Percentiles rank a stretch among this genome's conserved stretches.
Conservation (phyloP, 2,797 vertebrate genomes). For the Dallia pectoralis region DNA sequence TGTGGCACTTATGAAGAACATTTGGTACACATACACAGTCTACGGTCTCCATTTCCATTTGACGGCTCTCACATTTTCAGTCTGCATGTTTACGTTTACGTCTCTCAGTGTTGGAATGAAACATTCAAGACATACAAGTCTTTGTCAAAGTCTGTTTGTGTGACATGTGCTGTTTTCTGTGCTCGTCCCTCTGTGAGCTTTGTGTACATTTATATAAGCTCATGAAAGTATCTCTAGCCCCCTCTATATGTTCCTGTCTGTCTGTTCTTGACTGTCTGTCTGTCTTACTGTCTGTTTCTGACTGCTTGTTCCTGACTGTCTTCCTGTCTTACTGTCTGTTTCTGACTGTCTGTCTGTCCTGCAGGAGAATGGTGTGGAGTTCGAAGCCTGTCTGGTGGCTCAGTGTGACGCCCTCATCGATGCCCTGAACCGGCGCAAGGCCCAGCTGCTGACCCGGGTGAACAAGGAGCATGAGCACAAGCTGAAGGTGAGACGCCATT, state of each 20-base stretch:
- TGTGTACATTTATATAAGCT: too few relatives aligned
- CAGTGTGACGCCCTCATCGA: conserved; percentile 98
- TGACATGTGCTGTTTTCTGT: too few relatives aligned
- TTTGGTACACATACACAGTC: too few relatives aligned
- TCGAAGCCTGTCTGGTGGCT: conserved; percentile 94
- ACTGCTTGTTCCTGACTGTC: not conserved
- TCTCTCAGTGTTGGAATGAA: not conserved
- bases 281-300: not conserved
- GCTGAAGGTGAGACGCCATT: conserved; percentile 81
- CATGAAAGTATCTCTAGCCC: too few relatives aligned
- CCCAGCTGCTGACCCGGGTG: conserved; percentile 89
- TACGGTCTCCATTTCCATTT: not conserved
- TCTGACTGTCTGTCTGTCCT: conserved; percentile 23
- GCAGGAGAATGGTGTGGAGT: conserved; percentile 97
- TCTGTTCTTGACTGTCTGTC: not conserved
- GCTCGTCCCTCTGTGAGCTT: too few relatives aligned
- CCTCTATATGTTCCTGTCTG: not conserved
- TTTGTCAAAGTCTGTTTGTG: not conserved
- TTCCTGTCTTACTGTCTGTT: not conserved
- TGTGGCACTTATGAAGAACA: too few relatives aligned
- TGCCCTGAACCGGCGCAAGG: conserved; percentile 93
- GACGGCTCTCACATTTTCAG: not conserved
- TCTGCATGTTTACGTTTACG: not conserved
- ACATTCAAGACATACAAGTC: not conserved
- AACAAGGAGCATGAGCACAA: conserved; percentile 99